These are phyloP conservation scores for Callyntrura sp. DNA, from an alignment of 2,888 invertebrate species.

Conservation along the genomic window DNA sequence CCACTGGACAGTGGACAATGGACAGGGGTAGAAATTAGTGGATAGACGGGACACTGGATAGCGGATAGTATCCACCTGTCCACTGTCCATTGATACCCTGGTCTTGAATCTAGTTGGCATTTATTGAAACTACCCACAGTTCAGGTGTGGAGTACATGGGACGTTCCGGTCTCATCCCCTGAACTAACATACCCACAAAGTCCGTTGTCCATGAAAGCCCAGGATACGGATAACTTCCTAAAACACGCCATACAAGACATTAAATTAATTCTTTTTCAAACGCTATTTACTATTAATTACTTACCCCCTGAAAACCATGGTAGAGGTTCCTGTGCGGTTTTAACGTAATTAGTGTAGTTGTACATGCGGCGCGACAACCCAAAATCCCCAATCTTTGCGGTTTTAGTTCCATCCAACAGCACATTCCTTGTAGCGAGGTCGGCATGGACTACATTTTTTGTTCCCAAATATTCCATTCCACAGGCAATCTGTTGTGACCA, in stretches of 20 bases:
- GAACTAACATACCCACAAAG: constrained; percentile 66
- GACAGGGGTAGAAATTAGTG: no score
- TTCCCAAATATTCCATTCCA: constrained; percentile 47
- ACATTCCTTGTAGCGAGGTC: constrained; percentile 50
- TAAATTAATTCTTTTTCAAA: not conserved
- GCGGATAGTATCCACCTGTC: no score
- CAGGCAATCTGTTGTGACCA: constrained; percentile 46
- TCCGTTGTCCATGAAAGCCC: constrained; percentile 73
- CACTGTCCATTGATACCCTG: no score
- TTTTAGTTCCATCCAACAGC: not conserved
- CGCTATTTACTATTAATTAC: no score
- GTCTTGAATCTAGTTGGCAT: no score
- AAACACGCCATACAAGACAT: not conserved
- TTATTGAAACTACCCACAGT: no score
- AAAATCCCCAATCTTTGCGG: constrained; percentile 52
- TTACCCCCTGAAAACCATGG: constrained; percentile 59
- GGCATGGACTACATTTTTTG: constrained; percentile 1
- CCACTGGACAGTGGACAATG: no score
- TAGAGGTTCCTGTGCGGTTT: not conserved
- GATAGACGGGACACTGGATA: no score
- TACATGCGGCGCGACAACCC: constrained; percentile 22
- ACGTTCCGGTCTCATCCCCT: constrained; percentile 65
- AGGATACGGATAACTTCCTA: constrained; percentile 74
- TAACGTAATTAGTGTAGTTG: constrained; percentile 4
- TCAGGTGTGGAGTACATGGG: constrained; percentile 56